These are phyloP conservation scores for Alethe castanea DNA, from an alignment of 2,113 vertebrate species.

Conservation along the genomic window DNA sequence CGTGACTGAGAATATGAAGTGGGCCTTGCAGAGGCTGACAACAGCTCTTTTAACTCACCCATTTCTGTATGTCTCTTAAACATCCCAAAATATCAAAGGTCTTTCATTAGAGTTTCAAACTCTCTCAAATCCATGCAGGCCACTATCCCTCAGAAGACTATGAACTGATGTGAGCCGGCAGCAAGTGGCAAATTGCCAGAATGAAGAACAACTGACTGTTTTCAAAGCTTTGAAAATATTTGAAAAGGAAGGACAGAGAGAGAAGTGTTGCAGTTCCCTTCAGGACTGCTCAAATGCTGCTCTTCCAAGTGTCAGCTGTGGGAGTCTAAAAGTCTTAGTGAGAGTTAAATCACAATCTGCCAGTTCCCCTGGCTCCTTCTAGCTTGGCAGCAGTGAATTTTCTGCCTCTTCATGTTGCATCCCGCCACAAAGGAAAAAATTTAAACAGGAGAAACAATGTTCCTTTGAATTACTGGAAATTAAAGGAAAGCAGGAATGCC, in stretches of 20 bases:
- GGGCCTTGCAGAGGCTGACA: constrained; percentile 39
- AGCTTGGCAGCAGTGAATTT: constrained; percentile 11
- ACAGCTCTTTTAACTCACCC: constrained; percentile 52
- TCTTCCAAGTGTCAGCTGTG: constrained; percentile 28
- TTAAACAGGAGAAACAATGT: constrained; percentile 27
- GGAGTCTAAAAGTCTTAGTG: constrained; percentile 11
- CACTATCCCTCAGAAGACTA: constrained; percentile 23
- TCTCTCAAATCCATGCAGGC: neutral
- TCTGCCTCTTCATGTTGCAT: constrained; percentile 49
- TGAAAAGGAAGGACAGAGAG: constrained; percentile 50
- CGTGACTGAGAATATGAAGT: constrained; percentile 37
- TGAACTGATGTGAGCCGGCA: constrained; percentile 34
- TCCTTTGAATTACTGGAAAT: constrained; percentile 43
- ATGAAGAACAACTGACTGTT: constrained; percentile 19
- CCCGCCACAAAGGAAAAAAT: constrained; percentile 12
- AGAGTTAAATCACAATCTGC: constrained; percentile 46
- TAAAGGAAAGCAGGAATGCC: neutral
- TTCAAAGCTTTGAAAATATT: constrained; percentile 68
- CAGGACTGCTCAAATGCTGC: constrained; percentile 17
- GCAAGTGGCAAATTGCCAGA: constrained; percentile 34
- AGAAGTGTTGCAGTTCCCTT: constrained; percentile 40
- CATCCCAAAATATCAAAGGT: constrained; percentile 39
- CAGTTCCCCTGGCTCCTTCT: neutral
- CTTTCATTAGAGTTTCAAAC: constrained; percentile 41
- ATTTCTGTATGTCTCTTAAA: neutral